Base-by-base conservation (phyloP, 35 echinoderm and acorn worm genomes). In the Strongylocentrotus purpuratus region DNA sequence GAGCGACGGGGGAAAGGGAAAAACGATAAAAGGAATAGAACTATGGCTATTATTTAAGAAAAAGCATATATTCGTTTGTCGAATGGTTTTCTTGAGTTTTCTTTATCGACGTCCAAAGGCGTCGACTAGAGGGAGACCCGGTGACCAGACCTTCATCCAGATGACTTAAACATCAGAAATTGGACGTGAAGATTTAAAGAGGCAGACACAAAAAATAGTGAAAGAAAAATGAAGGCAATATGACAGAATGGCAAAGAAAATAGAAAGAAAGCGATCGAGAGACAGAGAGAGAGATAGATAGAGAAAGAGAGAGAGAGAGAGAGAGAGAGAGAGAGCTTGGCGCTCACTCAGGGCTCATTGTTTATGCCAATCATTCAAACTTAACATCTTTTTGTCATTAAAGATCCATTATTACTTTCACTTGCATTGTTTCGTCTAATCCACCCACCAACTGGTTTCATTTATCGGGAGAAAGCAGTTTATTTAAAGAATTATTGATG, bases 321-420 rank as follows among this genome's bases (percentile, higher is more conserved):
- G n/a, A n/a, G n/a, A n/a, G n/a, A n/a, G n/a, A n/a, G n/a, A n/a
- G n/a, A n/a, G n/a, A n/a, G n/a, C n/a, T 7, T 71, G 61, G 61
- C 22, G 17, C 61, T 20, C 61, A 25, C 61, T 71, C 61, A 28
- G 61, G 5, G 61, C 61, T 71, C 61, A 78, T 78, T 78, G 65
- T n/a, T n/a, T 78, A n/a, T 78, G 65, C 65, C 65, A 78, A 78
- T 78, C 65, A 78, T 78, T 78, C 65, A 78, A 28, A 78, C 65
- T 78, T 78, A 18, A 22, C 25, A 78, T 78, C 65, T 18, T 8
- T 22, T 78, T 78, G 22, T n/a, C 65, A 78, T 78, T 78, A n/a
- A 78, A 78, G 65, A 28, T 78, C 65, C 2, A 78, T 78, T 78
- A 0, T n/a, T 78, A 78, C 65, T 78, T 78, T 28, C 7, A 78